Conservation (phyloP, 2,888 invertebrate genomes). For the Saturnia japonica region DNA sequence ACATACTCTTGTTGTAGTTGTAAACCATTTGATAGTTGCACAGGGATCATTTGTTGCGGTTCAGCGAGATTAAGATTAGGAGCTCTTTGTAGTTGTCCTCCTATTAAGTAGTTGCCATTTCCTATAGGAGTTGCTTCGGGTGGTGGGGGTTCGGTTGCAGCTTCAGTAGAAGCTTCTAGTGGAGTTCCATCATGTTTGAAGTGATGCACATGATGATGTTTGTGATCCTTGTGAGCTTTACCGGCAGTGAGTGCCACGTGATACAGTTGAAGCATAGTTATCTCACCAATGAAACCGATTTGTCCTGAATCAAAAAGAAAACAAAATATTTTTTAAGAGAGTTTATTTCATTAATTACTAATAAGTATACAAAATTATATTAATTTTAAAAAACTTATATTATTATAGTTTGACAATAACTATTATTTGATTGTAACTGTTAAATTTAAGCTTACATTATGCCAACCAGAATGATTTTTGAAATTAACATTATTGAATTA, state of each 20-base stretch:
- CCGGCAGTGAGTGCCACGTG: constrained; percentile 91
- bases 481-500: not conserved
- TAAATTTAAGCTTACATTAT: not conserved
- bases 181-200: constrained; percentile 87
- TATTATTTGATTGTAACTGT: not conserved
- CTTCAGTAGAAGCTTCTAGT: constrained; percentile 82
- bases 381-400: too few relatives aligned
- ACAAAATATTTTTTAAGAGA: not conserved
- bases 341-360: not conserved
- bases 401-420: too few relatives aligned
- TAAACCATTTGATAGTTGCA: constrained; percentile 73
- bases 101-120: constrained; percentile 83
- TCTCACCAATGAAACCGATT: constrained; percentile 86
- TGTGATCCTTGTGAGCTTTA: constrained; percentile 93
- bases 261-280: constrained; percentile 91
- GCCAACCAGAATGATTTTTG: not conserved
- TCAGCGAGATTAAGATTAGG: constrained; percentile 79
- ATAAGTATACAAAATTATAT: too few relatives aligned
- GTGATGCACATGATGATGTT: constrained; percentile 92
- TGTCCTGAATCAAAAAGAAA: constrained; percentile 67
- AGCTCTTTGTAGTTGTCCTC: constrained; percentile 84
- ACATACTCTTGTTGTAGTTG: constrained; percentile 81
- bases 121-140: constrained; percentile 68
- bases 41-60: constrained; percentile 70
- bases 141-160: constrained; percentile 78